Percentiles rank a stretch among this genome's conserved stretches.
phyloP scores from a whole-genome alignment of 2,113 vertebrate species.

The Chascanopsetta lugubris region DNA sequence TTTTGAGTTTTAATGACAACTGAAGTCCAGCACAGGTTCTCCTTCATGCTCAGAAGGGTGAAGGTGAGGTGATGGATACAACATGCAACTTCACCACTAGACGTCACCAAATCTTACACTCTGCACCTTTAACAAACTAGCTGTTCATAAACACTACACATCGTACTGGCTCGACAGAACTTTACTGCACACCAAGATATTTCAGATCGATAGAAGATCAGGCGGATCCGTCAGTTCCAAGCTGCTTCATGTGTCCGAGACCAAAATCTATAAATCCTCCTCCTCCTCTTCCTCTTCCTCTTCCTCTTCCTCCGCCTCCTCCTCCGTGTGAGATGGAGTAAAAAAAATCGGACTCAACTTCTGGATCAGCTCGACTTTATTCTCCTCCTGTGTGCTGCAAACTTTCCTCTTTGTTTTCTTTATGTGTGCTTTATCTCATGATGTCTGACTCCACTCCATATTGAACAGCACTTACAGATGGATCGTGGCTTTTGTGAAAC shows the following conservation, averaged over 20 bases:
- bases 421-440: neutral
- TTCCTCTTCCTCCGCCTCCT: no score
- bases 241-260: neutral
- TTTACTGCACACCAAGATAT: neutral
- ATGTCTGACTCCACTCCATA: constrained; percentile 19
- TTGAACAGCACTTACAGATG: constrained; percentile 42
- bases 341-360: constrained; percentile 11
- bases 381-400: neutral
- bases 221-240: neutral
- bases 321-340: neutral
- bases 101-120: no score
- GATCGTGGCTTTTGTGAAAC: constrained; percentile 31
- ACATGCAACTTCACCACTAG: constrained; percentile 2
- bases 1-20: no score
- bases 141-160: neutral
- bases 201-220: neutral
- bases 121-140: no score
- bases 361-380: neutral
- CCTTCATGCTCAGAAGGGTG: no score
- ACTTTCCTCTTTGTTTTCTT: constrained; percentile 7
- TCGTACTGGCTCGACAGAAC: neutral
- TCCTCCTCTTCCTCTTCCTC: no score
- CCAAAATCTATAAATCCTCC: neutral
- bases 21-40: no score
- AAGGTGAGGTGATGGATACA: neutral